Evolutionary conservation across 2,113 vertebrate genomes (phyloP).

Genomic region (Oriolus oriolus): DNA sequence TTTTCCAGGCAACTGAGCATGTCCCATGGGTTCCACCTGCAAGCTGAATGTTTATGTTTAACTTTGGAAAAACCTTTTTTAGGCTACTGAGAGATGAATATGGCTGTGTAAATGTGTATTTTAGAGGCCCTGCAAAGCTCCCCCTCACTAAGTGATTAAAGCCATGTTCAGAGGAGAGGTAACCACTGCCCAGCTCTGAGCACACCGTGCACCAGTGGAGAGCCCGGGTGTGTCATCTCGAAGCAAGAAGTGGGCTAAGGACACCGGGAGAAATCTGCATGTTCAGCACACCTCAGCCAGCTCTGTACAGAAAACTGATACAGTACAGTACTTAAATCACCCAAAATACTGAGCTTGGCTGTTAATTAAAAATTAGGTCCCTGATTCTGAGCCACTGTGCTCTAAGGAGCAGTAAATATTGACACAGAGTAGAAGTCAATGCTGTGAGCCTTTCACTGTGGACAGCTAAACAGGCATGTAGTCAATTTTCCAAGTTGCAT

Average conservation of each 20-base stretch:
- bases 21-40: not conserved
- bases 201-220: not conserved
- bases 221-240: not conserved
- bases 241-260: not conserved
- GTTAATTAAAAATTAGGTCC: not conserved
- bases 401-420: not conserved
- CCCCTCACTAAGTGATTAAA: not conserved
- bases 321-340: not conserved
- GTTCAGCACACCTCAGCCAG: not conserved
- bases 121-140: not conserved
- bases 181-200: not conserved
- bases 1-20: slow-evolving; percentile 8
- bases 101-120: not conserved
- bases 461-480: not conserved
- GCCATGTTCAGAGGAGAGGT: not conserved
- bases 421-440: not conserved
- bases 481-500: not conserved
- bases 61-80: not conserved
- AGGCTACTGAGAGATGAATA: not conserved
- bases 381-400: not conserved
- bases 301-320: not conserved
- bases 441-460: not conserved
- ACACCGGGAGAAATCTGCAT: not conserved
- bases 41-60: not conserved
- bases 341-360: not conserved